Base-by-base conservation (phyloP, 2,888 invertebrate species). In the Ceratothoa steindachneri region DNA sequence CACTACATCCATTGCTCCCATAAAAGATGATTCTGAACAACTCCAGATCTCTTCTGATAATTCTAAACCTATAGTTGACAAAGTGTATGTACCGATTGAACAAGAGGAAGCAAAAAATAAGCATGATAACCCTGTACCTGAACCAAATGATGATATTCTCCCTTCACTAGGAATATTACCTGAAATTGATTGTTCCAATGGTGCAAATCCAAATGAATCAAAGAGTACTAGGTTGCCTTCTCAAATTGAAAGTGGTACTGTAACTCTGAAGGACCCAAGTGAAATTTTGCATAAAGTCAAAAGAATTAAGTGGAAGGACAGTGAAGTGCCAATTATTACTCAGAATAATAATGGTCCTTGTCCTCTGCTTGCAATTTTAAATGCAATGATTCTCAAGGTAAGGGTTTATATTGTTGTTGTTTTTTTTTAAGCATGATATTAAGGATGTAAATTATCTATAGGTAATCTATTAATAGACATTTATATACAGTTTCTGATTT, bases 301-400 rank as follows among this genome's bases (percentile, higher is more conserved):
- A 81, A 86, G 86, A 85, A 85, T 87, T 19, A 82, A 82, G 41
- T 87, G 82, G 81, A 81, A 82, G 67, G 82, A 82, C 29, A 80
- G 80, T 7, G 83, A 83, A 75, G 82, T 84, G 52, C 85, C 86
- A 12, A 85, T 88, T 71, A 84, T 88, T 12, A 87, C 87, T 1
- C 87, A 88, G 82, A 88, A 87, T 82, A 85, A 85, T 77, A 88
- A 88, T 84, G 88, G 88, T 5, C 87, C 88, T 0, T 88, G 88
- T 82, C 88, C 88, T 1, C 82, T 88, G 29, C 83, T 88, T 60
- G 87, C 88, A 27, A 85, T 88, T 41, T 85, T 86, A 75, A 88
- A 88, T 82, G 85, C 86, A 2, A 82, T 88, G 22, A 81, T 88
- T 55, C 82, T 88, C 66, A 84, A 85, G 81, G 85, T 84, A 19